Conservation (phyloP, 2,888 invertebrate species). For the Auanema sp. region DNA sequence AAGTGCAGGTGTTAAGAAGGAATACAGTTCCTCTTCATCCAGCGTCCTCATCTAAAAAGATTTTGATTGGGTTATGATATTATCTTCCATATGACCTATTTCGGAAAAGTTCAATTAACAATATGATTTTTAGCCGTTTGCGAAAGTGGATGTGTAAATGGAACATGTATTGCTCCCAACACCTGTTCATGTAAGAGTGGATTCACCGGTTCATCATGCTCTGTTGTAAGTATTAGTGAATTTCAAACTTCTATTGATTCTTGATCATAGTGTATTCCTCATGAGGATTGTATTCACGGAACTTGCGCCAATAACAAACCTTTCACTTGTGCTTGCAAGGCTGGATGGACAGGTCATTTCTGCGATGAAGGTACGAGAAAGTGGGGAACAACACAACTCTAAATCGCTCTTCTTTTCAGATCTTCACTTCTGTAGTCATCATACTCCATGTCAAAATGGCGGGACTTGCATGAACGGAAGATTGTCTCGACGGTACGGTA, state of each 20-base stretch:
- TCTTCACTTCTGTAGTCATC: slow-evolving; percentile 12
- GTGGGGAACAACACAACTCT: no score
- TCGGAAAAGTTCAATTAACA: no score
- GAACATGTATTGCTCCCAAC: slow-evolving; percentile 17
- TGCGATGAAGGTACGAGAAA: slow-evolving; percentile 10
- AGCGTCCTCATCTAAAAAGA: no score
- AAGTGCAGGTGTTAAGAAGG: no score
- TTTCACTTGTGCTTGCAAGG: slow-evolving; percentile 13
- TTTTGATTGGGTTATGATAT: no score
- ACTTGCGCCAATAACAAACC: slow-evolving; percentile 15
- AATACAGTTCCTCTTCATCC: no score
- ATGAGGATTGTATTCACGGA: slow-evolving; percentile 10
- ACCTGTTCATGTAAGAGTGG: slow-evolving; percentile 15
- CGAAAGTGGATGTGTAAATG: slow-evolving; percentile 17
- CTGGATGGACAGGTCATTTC: slow-evolving; percentile 10
- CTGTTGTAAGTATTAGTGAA: slow-evolving; percentile 7
- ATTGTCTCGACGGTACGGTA: slow-evolving; percentile 2
- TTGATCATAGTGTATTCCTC: slow-evolving; percentile 13
- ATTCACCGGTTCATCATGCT: slow-evolving; percentile 14
- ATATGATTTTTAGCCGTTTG: slow-evolving; percentile 18
- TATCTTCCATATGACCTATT: no score
- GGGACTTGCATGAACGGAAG: slow-evolving; percentile 14
- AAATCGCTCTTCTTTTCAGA: not conserved
- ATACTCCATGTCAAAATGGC: slow-evolving; percentile 17
- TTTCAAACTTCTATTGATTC: not conserved